Percentiles rank a stretch among this genome's conserved stretches.
Evolutionary conservation across 2,113 vertebrate species (phyloP).

Genomic region (Tichodroma muraria): DNA sequence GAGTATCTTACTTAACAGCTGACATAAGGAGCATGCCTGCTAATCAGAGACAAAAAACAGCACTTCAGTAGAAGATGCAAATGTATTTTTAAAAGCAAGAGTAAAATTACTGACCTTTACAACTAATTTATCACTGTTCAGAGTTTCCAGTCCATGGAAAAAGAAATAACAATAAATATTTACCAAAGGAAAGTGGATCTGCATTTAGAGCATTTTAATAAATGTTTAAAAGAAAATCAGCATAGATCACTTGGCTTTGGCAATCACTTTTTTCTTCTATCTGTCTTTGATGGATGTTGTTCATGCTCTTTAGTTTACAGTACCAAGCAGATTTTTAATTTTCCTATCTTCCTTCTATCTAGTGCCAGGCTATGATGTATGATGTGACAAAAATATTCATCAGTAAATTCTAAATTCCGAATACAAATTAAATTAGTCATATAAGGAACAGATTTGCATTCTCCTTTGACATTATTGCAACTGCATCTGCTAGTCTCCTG

Average conservation of each 20-base stretch:
- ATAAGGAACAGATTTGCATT: neutral
- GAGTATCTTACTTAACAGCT: neutral
- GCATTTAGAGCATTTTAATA: slow-evolving; percentile 24
- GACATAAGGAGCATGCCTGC: neutral
- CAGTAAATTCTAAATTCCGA: slow-evolving; percentile 23
- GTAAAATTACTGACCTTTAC: neutral
- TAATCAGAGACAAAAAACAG: neutral
- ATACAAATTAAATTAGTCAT: slow-evolving; percentile 40
- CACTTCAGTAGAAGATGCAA: neutral
- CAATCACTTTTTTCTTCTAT: slow-evolving; percentile 18
- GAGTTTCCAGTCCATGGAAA: neutral
- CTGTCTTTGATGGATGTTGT: slow-evolving; percentile 51
- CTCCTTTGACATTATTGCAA: neutral
- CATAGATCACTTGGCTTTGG: slow-evolving; percentile 6
- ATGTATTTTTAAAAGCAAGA: neutral
- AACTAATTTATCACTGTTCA: neutral
- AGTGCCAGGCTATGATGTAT: slow-evolving; percentile 13
- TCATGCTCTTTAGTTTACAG: slow-evolving; percentile 43
- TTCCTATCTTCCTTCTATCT: slow-evolving; percentile 8
- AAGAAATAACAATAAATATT: slow-evolving; percentile 8
- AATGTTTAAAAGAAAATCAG: slow-evolving; percentile 13
- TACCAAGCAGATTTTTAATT: slow-evolving; percentile 56
- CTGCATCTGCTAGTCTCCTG: neutral
- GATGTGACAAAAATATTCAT: slow-evolving; percentile 37
- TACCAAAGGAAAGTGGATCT: slow-evolving; percentile 2